Evolutionary conservation across 2,888 invertebrate genomes (phyloP), one percentile per base, ranked within the genome.

Genomic region (Plemyria rubiginata): DNA sequence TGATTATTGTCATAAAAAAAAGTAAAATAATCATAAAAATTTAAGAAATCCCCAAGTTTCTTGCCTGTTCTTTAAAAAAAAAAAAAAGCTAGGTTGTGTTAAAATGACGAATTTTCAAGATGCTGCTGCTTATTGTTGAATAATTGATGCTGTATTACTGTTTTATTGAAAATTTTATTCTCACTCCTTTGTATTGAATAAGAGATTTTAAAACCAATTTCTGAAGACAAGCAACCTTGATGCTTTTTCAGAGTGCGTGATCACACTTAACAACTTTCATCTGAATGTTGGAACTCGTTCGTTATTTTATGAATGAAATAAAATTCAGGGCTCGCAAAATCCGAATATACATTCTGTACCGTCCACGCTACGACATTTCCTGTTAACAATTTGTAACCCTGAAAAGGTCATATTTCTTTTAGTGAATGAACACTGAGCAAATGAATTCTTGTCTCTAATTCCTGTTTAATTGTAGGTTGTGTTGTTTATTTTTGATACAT

Each of bases 261-360:
- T 29, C 12, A 53, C 43, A 29, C 40, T 29, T 55, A 15, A 54
- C 52, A 54, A 46, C 48, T 60, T 22, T 36, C 43, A 46, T 62
- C 50, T 51, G 36, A 57, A 55, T 60, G 55, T 59, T 52, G 29
- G 32, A 52, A n/a, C 46, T 38, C 48, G 43, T 54, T 53, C 54
- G 51, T 32, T 51, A 55, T 60, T 64, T 64, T 64, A 60, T 56
- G 60, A 60, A 56, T 49, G 55, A 64, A 45, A 60, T 64, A 60
- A 60, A 60, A 48, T 55, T 43, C 13, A 16, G 29, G 7, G 41
- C n/a, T 59, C 63, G 63, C 55, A 56, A 52, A 56, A 51, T 54
- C 38, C 16, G 53, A 38, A 64, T 56, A 53, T 28, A 56, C 45
- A 52, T 49, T 52, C 48, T 43, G 55, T 56, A 51, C 40, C 51